Base-by-base conservation (phyloP, 2,113 vertebrate genomes). In the Canis aureus region DNA sequence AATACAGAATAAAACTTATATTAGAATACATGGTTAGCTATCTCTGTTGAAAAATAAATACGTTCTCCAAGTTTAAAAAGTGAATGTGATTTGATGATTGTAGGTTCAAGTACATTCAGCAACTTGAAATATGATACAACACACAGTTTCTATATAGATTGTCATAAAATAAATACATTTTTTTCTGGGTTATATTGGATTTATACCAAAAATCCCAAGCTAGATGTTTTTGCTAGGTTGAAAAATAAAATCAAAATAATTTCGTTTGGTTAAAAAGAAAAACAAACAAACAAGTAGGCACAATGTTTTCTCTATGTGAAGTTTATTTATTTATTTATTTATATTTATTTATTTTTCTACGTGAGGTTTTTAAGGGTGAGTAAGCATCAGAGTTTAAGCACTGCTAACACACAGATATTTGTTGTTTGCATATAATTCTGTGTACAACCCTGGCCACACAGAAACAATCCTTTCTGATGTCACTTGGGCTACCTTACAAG, bases 351-450 rank as follows among this genome's bases (percentile, higher is more conserved):
- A 1, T 95, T 95, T 85, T 57, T 82, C 89, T 2, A 38, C 51
- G 10, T 25, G 23, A 60, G 8, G 19, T 35, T 89, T n/a, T 8
- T 0, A 62, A 64, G 81, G 93, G 79, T 96, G 83, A 97, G 2
- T 38, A 97, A 97, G 74, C 92, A 97, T 62, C 25, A 4, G 62
- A 53, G 22, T 23, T 97, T 91, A 27, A 57, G 89, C 85, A 57
- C 82, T 83, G 22, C 84, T 93, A 60, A 97, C 55, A 84, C 49
- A 94, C 86, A 32, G 76, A 49, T 55, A 76, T 92, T 91, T 90
- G 81, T 96, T 94, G 93, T 83, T 92, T 95, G 83, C 91, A 59
- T 92, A 15, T 71, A 97, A 88, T 5, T 97, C 97, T 82, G 83
- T 55, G 25, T 66, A 93, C 78, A 62, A 92, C 96, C 4, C 86